These are phyloP conservation scores for Athrips mouffetella DNA, from an alignment of 2,888 invertebrate genomes.

Conservation along the genomic window DNA sequence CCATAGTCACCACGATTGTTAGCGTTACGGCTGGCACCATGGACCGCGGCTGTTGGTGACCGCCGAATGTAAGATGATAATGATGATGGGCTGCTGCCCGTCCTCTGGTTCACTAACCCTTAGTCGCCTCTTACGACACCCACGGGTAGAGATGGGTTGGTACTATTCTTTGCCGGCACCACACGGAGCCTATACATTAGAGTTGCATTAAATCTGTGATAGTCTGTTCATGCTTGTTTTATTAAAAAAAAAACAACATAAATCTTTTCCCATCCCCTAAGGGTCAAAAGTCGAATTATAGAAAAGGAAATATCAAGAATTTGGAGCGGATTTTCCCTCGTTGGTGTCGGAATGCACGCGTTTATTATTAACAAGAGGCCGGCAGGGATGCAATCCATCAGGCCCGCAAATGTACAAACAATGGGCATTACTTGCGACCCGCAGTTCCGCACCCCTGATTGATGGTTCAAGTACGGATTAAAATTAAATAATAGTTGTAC, in stretches of 20 bases:
- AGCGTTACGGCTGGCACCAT: no score
- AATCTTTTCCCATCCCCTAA: neutral
- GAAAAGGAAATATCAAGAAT: neutral
- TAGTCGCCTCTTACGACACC: no score
- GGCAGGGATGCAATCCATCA: constrained; percentile 54
- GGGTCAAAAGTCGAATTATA: constrained; percentile 1
- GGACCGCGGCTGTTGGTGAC: no score
- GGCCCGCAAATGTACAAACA: constrained; percentile 57
- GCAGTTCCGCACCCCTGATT: constrained; percentile 39
- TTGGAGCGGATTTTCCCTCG: neutral
- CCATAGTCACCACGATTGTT: no score
- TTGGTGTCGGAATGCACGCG: constrained; percentile 1
- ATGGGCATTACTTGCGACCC: constrained; percentile 34
- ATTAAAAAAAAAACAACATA: neutral
- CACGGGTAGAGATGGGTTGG: no score
- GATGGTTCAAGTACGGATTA: constrained; percentile 29
- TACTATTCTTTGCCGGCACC: neutral
- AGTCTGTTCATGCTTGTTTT: no score
- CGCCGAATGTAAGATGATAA: no score
- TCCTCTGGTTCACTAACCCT: no score
- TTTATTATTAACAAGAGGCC: constrained; percentile 24
- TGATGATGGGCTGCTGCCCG: no score
- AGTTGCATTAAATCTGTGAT: neutral
- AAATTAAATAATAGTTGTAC: constrained; percentile 15
- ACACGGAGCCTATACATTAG: no score